Conservation (phyloP, 2,888 invertebrate species). For the Leptarthrus brevirostris region DNA sequence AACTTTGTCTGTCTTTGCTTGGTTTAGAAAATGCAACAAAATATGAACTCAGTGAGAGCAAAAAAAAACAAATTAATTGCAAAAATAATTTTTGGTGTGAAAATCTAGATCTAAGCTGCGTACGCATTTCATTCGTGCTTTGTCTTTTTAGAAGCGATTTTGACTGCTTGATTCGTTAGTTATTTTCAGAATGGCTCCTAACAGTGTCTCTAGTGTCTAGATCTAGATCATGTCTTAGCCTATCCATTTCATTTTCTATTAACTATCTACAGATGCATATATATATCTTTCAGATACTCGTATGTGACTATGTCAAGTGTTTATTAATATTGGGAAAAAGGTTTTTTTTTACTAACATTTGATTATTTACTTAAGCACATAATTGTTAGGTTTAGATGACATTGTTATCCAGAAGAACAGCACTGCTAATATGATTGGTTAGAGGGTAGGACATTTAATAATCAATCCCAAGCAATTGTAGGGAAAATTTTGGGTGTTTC, state of each 20-base stretch:
- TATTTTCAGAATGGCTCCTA: constrained; percentile 8
- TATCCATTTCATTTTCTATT: constrained; percentile 21
- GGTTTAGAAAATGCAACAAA: background rate
- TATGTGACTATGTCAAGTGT: constrained; percentile 35
- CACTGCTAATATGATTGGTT: too few relatives aligned
- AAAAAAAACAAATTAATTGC: background rate
- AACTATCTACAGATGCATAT: constrained; percentile 10
- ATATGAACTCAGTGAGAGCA: background rate
- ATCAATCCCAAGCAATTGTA: too few relatives aligned
- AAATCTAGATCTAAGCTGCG: background rate
- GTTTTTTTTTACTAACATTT: constrained; percentile 21
- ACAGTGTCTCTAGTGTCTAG: background rate
- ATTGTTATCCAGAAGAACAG: too few relatives aligned
- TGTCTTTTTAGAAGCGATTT: background rate
- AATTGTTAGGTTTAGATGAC: too few relatives aligned
- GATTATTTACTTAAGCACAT: too few relatives aligned
- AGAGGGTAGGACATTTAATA: too few relatives aligned
- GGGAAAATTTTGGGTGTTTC: too few relatives aligned
- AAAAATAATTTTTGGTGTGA: background rate
- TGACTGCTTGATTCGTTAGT: constrained; percentile 11
- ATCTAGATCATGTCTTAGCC: constrained; percentile 23
- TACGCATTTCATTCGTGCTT: constrained; percentile 10
- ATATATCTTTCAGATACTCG: constrained; percentile 1
- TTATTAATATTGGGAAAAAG: constrained; percentile 31
- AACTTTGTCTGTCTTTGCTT: constrained; percentile 53